Base-by-base conservation (phyloP, 2,113 vertebrate species). In the Catagonus wagneri region DNA sequence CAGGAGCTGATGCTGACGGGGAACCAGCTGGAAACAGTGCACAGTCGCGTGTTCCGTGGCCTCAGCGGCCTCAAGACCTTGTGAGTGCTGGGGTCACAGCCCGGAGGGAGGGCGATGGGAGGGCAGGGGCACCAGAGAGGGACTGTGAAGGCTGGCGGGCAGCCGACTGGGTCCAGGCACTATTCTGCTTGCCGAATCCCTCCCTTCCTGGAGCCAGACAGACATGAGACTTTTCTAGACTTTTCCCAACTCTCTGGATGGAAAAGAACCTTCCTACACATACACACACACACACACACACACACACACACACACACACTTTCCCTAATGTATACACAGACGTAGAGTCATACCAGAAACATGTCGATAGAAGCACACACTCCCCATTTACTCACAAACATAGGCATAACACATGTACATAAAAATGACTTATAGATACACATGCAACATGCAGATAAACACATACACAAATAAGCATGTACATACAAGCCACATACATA, bases 1-100 rank as follows among this genome's bases (percentile, higher is more conserved):
- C 98, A 99, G 98, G 99, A 99, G 96, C 98, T 99, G 95, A 98
- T 99, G 97, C 98, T 99, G 97, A 99, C 99, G 0, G 99, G 99
- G 83, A 99, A 99, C 98, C 99, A 99, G 97, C 98, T 99, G 95
- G 99, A 99, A 4, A 96, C 97, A 0, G 98, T 99, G 90, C 99
- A 99, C 0, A 99, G 99, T 0, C 98, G 99, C 81, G 99, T 99
- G 99, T 99, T 99, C 98, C 98, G 97, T 27, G 99, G 99, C 56
- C 99, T 99, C 75, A 96, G 96, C 0, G 98, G 99, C 29, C 99
- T 99, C 4, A 99, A 99, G 98, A 99, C 99, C 1, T 95, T 99
- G 99, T 99, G 95, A 99, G 99, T 99, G 39, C 27, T 0, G 0
- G 29, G 13, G 20, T n/a, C 58, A 3, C 44, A 3, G 65, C 17